phyloP scores from a whole-genome alignment of 2,113 vertebrate genomes.

The Hiodon alosoides region DNA sequence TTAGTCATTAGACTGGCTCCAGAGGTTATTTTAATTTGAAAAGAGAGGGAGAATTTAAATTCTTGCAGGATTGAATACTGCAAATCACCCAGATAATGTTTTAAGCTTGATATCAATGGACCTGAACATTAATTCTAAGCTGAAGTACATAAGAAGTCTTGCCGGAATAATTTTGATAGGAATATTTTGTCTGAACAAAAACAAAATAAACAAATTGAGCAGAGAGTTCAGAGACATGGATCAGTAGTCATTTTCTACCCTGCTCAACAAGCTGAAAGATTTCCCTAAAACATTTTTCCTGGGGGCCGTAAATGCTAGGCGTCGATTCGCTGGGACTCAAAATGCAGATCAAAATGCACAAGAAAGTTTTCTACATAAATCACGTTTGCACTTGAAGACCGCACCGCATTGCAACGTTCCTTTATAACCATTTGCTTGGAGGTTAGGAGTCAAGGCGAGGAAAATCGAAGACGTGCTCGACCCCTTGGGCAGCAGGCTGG shows the following conservation, averaged over 20 bases:
- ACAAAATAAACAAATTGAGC: not conserved
- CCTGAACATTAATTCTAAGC: slow-evolving; percentile 12
- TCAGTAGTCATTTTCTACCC: not conserved
- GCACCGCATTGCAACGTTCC: not conserved
- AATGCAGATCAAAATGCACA: not conserved
- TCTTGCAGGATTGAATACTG: not conserved
- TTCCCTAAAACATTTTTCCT: not conserved
- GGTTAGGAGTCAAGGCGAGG: not conserved
- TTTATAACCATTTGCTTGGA: not conserved
- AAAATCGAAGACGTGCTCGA: not conserved
- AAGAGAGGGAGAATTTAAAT: not conserved
- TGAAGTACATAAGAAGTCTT: not conserved
- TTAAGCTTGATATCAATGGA: slow-evolving; percentile 4
- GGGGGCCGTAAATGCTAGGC: not conserved
- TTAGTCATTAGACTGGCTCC: not conserved
- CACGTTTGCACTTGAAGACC: not conserved
- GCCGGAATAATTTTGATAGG: not conserved
- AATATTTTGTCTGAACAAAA: slow-evolving; percentile 1
- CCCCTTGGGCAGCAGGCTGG: not conserved
- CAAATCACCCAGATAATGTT: slow-evolving; percentile 1
- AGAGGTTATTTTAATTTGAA: not conserved
- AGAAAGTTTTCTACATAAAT: not conserved
- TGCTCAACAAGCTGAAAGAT: not conserved
- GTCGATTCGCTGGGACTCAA: not conserved
- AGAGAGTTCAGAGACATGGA: not conserved